Base-by-base conservation (phyloP, 2,797 vertebrate genomes). In the Labeo calbasu region DNA sequence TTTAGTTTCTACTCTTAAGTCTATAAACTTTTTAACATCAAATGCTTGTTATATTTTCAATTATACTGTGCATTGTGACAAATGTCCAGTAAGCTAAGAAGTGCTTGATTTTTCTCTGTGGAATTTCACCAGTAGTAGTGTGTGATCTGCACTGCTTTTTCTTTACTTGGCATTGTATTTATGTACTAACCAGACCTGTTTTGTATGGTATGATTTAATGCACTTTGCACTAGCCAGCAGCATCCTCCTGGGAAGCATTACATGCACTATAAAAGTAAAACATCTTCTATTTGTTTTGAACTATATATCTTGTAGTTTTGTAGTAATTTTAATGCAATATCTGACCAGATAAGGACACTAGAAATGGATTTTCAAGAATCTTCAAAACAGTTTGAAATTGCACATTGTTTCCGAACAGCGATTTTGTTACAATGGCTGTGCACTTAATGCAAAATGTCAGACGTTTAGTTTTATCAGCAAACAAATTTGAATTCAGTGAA, bases 141-240 rank as follows among this genome's bases (percentile, higher is more conserved):
- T 69, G 50, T 71, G 63, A 13, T n/a, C 53, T 32, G 12, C 43
- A 19, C 55, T 32, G 61, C 12, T 50, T 77, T 57, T 83, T 71
- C 21, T 66, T 53, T 53, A 40, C 40, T 83, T 77, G 50, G 23
- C 82, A 2, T 15, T 21, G 32, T 76, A 19, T 77, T 68, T 68
- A 53, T 66, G 28, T 73, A 36, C 69, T 82, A 82, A 75, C 71
- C 63, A 77, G 72, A 28, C 72, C 57, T 82, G 57, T 82, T 82
- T 75, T 55, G 63, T 32, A 69, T 83, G 32, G 17, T 68, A 25
- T 83, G 40, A 70, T 57, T 57, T 70, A 59, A 84, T 57, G 70
- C 19, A 59, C 17, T 69, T 69, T 72, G 65, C 53, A 59, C 23
- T 23, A 77, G 50, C 59, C 82, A 48, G 63, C 75, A 59, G 23